Evolutionary conservation across 2,888 invertebrate genomes (phyloP).

Genomic region (Pseudolycoriella hygida): DNA sequence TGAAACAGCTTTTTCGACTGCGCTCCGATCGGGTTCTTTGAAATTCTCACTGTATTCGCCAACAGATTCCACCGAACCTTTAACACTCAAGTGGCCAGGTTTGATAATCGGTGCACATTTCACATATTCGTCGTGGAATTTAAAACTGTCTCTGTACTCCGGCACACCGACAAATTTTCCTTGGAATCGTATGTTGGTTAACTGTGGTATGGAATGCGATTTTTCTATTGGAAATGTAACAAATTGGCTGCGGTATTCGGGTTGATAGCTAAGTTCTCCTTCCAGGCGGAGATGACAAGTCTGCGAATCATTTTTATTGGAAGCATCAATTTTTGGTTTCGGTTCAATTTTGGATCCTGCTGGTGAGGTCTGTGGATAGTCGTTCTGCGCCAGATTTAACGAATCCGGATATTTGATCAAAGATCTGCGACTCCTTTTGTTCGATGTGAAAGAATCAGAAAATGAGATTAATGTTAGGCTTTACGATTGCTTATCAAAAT

Average conservation of each 20-base stretch:
- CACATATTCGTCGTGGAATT: constrained; percentile 25
- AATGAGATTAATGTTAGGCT: background rate
- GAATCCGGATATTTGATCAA: background rate
- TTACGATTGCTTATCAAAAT: no score
- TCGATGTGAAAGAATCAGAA: background rate
- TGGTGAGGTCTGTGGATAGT: no score
- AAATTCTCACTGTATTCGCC: constrained; percentile 26
- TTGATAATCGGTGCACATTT: constrained; percentile 28
- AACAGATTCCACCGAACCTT: constrained; percentile 17
- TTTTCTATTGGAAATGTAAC: constrained; percentile 24
- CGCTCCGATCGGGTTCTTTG: constrained; percentile 18
- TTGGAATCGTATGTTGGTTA: constrained; percentile 23
- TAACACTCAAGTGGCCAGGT: constrained; percentile 22
- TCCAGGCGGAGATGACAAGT: constrained; percentile 15
- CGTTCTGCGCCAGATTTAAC: no score
- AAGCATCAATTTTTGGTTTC: background rate
- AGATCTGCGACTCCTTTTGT: background rate
- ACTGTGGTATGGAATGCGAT: constrained; percentile 27
- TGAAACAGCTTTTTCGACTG: constrained; percentile 16
- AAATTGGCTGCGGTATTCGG: constrained; percentile 25
- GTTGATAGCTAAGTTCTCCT: constrained; percentile 13
- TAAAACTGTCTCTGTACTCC: constrained; percentile 26
- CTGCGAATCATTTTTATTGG: constrained; percentile 12
- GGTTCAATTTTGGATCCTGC: background rate
- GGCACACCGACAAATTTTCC: constrained; percentile 23